phyloP scores from a whole-genome alignment of 2,888 invertebrate genomes.

The Maniola hyperantus region DNA sequence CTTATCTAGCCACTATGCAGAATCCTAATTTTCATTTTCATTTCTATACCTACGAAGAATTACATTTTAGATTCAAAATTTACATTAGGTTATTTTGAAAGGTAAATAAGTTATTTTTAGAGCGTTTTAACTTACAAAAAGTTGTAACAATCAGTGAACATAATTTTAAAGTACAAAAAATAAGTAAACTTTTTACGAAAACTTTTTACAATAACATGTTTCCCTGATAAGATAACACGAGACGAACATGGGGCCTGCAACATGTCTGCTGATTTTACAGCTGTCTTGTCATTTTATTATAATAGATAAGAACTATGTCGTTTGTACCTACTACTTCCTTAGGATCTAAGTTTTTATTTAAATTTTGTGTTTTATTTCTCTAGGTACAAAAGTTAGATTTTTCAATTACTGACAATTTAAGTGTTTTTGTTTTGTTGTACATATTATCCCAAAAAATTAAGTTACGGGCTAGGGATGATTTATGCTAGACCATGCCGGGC shows the following conservation, averaged over 20 bases:
- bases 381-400: no score
- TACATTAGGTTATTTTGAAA: no score
- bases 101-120: background rate
- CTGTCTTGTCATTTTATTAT: constrained; percentile 15
- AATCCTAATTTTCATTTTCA: no score
- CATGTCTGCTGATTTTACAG: constrained; percentile 43
- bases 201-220: constrained; percentile 54
- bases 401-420: background rate
- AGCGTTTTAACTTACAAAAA: background rate
- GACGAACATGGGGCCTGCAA: constrained; percentile 52
- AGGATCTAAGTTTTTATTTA: no score
- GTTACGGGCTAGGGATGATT: no score
- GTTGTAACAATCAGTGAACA: constrained; percentile 11
- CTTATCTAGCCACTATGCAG: no score
- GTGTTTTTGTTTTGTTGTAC: no score
- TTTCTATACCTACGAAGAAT: no score
- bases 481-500: no score
- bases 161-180: constrained; percentile 24
- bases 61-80: no score
- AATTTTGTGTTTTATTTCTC: no score
- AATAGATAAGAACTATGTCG: background rate
- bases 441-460: no score
- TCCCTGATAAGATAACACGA: constrained; percentile 61
- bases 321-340: background rate
- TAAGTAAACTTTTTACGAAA: constrained; percentile 24